Conservation (phyloP, 2,113 vertebrate species). For the Salvator merianae region DNA sequence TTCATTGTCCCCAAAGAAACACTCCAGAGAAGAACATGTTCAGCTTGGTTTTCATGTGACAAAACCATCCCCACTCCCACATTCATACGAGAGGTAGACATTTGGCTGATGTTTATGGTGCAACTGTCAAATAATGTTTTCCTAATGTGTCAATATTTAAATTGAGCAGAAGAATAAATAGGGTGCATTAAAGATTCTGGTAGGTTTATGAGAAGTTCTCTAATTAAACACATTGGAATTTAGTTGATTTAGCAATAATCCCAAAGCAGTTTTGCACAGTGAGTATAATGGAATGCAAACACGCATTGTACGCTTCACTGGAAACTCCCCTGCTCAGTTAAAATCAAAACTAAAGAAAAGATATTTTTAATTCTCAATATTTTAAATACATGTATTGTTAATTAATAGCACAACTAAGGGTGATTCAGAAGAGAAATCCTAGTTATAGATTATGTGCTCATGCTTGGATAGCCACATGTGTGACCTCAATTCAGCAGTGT, state of each 20-base stretch:
- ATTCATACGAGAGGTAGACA: conserved; percentile 42
- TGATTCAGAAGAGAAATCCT: conserved; percentile 71
- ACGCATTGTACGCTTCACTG: conserved; percentile 34
- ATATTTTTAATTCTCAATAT: conserved; percentile 52
- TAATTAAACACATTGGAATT: conserved; percentile 65
- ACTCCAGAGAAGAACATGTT: background rate
- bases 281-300: conserved; percentile 33
- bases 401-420: conserved; percentile 72
- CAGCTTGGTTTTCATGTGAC: conserved; percentile 34
- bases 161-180: conserved; percentile 45
- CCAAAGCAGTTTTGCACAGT: conserved; percentile 33
- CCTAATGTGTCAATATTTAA: conserved; percentile 46
- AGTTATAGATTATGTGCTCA: conserved; percentile 78
- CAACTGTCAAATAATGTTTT: conserved; percentile 41
- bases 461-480: conserved; percentile 77
- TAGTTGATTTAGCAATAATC: conserved; percentile 54
- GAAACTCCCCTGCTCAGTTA: conserved; percentile 50
- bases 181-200: conserved; percentile 35
- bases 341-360: conserved; percentile 59
- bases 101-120: conserved; percentile 35
- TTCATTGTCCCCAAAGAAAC: no score
- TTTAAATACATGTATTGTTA: conserved; percentile 66
- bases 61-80: background rate
- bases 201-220: conserved; percentile 54
- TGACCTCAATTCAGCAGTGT: conserved; percentile 78